Evolutionary conservation across 2,113 vertebrate species (phyloP).

Genomic region (Actinemys pallida): DNA sequence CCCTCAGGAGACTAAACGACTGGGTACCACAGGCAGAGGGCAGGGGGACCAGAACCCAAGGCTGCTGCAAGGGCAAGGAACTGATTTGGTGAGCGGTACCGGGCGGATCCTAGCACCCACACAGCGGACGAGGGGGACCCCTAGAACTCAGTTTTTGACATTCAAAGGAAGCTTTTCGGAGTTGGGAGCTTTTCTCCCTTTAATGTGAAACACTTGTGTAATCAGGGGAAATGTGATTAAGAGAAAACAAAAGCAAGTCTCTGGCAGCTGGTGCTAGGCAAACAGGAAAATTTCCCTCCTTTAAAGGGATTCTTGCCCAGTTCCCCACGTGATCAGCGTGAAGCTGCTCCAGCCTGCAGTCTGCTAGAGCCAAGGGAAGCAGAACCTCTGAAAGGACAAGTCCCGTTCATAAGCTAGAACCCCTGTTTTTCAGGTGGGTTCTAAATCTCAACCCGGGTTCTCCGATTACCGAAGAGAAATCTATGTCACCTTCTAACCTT

Average conservation of each 20-base stretch:
- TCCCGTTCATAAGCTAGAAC: background rate
- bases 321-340: background rate
- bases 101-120: too few relatives aligned
- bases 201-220: background rate
- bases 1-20: background rate
- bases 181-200: background rate
- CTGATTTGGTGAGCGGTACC: background rate
- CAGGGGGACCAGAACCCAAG: too few relatives aligned
- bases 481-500: background rate
- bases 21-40: background rate
- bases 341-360: background rate
- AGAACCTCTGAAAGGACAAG: background rate
- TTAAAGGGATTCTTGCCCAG: too few relatives aligned
- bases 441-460: background rate
- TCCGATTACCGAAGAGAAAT: background rate
- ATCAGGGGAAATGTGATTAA: background rate
- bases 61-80: background rate
- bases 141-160: too few relatives aligned
- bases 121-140: background rate
- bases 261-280: background rate
- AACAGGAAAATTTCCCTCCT: background rate
- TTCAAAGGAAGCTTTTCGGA: background rate
- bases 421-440: background rate
- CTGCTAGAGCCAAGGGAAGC: background rate
- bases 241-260: background rate